phyloP scores from a whole-genome alignment of 2,797 vertebrate species.

The Fratercula arctica region DNA sequence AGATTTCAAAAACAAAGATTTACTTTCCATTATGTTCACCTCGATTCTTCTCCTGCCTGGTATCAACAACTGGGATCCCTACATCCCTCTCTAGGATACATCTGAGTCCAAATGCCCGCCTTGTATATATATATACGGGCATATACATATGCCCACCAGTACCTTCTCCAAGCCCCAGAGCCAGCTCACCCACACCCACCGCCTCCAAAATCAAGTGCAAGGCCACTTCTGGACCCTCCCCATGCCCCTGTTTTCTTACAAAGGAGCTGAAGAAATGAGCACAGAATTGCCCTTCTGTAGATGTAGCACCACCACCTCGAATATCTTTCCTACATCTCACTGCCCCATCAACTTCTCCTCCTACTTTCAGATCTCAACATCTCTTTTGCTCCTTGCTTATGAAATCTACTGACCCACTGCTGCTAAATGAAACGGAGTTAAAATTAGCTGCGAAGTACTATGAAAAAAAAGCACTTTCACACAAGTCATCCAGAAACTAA shows the following conservation, averaged over 20 bases:
- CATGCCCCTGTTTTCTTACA: neutral
- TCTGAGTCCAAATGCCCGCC: rapidly evolving
- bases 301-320: neutral
- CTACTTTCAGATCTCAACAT: neutral
- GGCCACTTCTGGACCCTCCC: neutral
- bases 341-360: neutral
- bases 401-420: constrained; percentile 8
- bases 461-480: neutral
- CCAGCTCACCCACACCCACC: neutral
- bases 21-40: neutral
- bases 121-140: neutral
- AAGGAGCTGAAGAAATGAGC: neutral
- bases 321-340: neutral
- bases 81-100: rapidly evolving
- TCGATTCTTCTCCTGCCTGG: rapidly evolving
- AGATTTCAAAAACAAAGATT: neutral
- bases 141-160: neutral
- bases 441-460: constrained; percentile 34
- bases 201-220: neutral
- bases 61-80: neutral
- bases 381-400: neutral
- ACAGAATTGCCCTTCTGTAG: neutral
- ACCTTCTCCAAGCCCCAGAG: neutral
- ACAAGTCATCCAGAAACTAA: constrained; percentile 43
- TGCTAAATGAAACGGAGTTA: constrained; percentile 9